Base-by-base conservation (phyloP, 2,113 vertebrate species). In the Cygnus buccinator region DNA sequence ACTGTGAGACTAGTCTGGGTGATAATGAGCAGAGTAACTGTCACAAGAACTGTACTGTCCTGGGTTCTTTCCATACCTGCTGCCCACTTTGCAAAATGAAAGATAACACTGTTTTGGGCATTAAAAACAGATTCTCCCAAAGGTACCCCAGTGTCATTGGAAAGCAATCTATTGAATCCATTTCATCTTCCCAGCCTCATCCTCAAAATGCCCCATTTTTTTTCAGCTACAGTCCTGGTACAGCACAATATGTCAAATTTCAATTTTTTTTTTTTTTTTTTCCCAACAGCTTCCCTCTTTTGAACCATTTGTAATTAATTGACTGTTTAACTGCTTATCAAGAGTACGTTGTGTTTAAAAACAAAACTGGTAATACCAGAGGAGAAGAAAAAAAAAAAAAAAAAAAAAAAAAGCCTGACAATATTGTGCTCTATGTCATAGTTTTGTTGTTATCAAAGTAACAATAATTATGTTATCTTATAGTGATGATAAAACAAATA, bases 391-490 rank as follows among this genome's bases (percentile, higher is more conserved):
- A 13, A n/a, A 80, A 79, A 65, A 62, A 5, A 54, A 54, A 13
- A 6, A 6, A 35, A 3, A 13, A n/a, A 80, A 80, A 65, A 58
- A 66, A 16, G 20, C 58, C 67, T 70, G 43, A 72, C 58, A 68
- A 57, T 54, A 43, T 19, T 39, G 5, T 68, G 55, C 21, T 66
- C 41, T 89, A 13, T 59, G 62, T 63, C 26, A 23, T 33, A 46
- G 59, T 31, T 67, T n/a, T 81, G 66, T 78, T 59, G 33, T 90
- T 93, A 96, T 80, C 79, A 16, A 84, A 89, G 72, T 75, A 94
- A 84, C 41, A 93, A 83, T 79, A 85, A 92, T 35, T 81, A 43
- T 11, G 31, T 20, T 94, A 58, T 94, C 89, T 94, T 89, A 48
- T 37, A 82, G 65, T 26, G 74, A 13, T 4, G 6, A 79, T 73